Evolutionary conservation across 2,888 invertebrate species (phyloP), one percentile per base, ranked within the genome.

Genomic region (Eilema depressum): DNA sequence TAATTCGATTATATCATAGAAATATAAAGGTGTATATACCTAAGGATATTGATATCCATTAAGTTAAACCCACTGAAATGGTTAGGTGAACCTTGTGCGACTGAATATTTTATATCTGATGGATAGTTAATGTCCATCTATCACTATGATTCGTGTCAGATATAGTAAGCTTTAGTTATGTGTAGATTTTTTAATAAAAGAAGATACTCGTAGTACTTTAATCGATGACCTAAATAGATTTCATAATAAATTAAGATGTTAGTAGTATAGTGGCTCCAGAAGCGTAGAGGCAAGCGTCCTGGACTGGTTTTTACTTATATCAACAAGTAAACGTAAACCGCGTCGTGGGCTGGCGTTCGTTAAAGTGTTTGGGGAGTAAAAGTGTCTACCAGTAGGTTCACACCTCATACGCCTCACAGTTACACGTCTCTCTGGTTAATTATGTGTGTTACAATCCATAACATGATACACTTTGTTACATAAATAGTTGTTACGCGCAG

Each of bases 141-240:
- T 37, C 41, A 67, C 61, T 73, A 75, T 63, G 26, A 59, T 59
- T 26, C 57, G 17, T 63, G 23, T 37, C 47, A 26, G n/a, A 53
- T 53, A n/a, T 53, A 53, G 2, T 10, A 53, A 53, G 53, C 53
- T 53, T n/a, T n/a, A 53, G n/a, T 53, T 53, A 3, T 53, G 10
- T 53, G 53, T n/a, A 53, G 53, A 53, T 53, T 1, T 53, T 53
- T n/a, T n/a, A 17, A 10, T 53, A n/a, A n/a, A 47, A 47, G 17
- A 47, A 47, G 20, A 47, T 47, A 47, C 20, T 47, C 47, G 47
- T 47, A 20, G 47, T 47, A 47, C 47, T 47, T 47, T 20, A 20
- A 7, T 47, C 47, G 47, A 47, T 20, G 0, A 47, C 4, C 4
- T n/a, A n/a, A n/a, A n/a, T 41, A 47, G 20, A 47, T 20, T 20